Base-by-base conservation (phyloP, 2,797 vertebrate genomes). In the Ibycter americanus region DNA sequence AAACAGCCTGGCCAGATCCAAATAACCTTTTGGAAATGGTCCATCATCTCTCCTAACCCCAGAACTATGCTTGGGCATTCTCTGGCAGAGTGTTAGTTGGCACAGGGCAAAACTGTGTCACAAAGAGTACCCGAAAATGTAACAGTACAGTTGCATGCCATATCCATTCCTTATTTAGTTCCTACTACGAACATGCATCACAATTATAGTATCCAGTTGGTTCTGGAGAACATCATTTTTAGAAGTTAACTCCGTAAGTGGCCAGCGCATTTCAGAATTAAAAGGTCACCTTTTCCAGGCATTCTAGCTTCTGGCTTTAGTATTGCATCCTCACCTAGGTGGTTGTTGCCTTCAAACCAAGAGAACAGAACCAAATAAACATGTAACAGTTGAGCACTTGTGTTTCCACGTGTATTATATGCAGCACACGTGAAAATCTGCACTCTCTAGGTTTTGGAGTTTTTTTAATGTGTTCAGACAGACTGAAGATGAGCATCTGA, bases 61-160 rank as follows among this genome's bases (percentile, higher is more conserved):
- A 83, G 65, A 94, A 88, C 74, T 94, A 92, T 89, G 89, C 91
- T 74, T 71, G 73, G 92, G 79, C 84, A 92, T 78, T 83, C 86
- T 93, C 82, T 94, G 49, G 32, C 65, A 92, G 56, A 78, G 29
- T 27, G 36, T 92, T 81, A 93, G 71, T 16, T 96, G 96, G 92
- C 94, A 93, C 12, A 87, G 61, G 63, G 81, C 76, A 89, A 92
- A 96, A 95, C 29, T 80, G 84, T 96, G 91, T 87, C 95, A 96
- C 6, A 7, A 95, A 83, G 63, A 67, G 82, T 47, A 86, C 89
- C 89, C 93, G 83, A 95, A 96, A 94, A 95, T 81, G 63, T 89
- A 91, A 74, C 76, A 74, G 84, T 58, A 54, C 26, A 78, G 36
- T 40, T 0, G 0, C 67, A 74, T 36, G 76, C 76, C 82, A 70